Base-by-base conservation (phyloP, 2,797 vertebrate genomes). In the Austrolebias charrua region DNA sequence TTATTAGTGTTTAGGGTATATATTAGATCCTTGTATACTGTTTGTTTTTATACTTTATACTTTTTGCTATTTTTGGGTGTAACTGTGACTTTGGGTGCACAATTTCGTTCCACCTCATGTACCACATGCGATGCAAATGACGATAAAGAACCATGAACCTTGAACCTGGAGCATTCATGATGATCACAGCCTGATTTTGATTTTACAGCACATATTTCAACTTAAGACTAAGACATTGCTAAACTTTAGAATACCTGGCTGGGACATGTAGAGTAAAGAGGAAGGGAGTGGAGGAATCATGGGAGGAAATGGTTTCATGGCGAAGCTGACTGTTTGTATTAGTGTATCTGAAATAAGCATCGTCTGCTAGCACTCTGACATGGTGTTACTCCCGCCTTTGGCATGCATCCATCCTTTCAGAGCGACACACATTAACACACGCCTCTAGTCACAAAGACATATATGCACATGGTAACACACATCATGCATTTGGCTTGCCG, bases 301-400 rank as follows among this genome's bases (percentile, higher is more conserved):
- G 64, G 82, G 87, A 89, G 88, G 89, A 92, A 91, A 90, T 91
- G 92, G 90, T 91, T 92, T 92, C 92, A 93, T 92, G 86, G 87
- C 88, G 81, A 76, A 82, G 77, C 84, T 92, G 92, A 91, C 90
- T 83, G 76, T 85, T 91, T 90, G 86, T 87, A 91, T 93, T 91
- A 92, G 87, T 88, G 75, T 84, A 83, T 88, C 76, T 90, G 87
- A 87, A 92, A 92, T 81, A 86, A 89, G 88, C 90, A 91, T 92
- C 87, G 86, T 93, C 91, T 92, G 91, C 90, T 91, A 88, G 80
- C 90, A 83, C 86, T 91, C 88, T 91, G 91, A 92, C 90, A 92
- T 90, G 91, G 91, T 93, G 92, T 92, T 91, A 89, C 86, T 91
- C 88, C 89, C 67, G 88, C 90, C 91, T 80, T 79, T 88, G 89